These are phyloP conservation scores for Isaurus tuberculatus DNA, from an alignment of 92 coral and sea anemone species.

Conservation along the genomic window DNA sequence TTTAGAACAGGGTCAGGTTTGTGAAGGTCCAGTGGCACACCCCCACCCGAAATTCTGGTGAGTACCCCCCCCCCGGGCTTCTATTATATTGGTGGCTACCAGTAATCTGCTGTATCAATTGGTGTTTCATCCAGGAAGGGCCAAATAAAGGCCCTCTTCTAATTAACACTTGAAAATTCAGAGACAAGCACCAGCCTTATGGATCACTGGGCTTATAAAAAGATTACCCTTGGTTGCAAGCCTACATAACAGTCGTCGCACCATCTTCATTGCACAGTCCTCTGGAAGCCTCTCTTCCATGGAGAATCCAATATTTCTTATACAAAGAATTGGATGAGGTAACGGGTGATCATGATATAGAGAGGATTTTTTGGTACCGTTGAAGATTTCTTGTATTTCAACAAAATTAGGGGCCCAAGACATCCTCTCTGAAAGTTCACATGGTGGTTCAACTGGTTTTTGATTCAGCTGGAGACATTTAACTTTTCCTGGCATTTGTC, in stretches of 20 bases:
- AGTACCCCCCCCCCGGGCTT: too few relatives aligned
- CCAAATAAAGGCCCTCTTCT: too few relatives aligned
- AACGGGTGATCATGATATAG: not conserved
- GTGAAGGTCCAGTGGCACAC: too few relatives aligned
- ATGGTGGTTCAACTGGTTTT: not conserved
- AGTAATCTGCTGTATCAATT: too few relatives aligned
- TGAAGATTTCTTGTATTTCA: slow-evolving; percentile 19
- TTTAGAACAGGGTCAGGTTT: too few relatives aligned
- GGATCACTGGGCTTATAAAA: too few relatives aligned
- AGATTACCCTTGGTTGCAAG: too few relatives aligned
- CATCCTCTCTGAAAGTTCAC: slow-evolving; percentile 31
- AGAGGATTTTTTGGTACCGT: not conserved
- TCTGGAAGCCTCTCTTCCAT: not conserved
- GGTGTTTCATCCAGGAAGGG: too few relatives aligned
- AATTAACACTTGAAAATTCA: too few relatives aligned
- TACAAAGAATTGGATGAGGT: slow-evolving; percentile 24
- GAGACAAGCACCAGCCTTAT: too few relatives aligned
- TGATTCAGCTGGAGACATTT: slow-evolving; percentile 1
- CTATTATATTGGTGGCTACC: too few relatives aligned
- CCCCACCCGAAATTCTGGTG: too few relatives aligned
- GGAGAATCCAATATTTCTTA: not conserved
- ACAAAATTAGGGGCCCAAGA: slow-evolving; percentile 32
- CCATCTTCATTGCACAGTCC: slow-evolving; percentile 33
- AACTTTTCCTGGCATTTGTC: not conserved
- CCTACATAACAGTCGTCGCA: slow-evolving; percentile 34